A percentile compares a stretch with the other conserved stretches of the same genome.
Conservation (phyloP, 1,140 invertebrate species). For the Microplitis demolitor region DNA sequence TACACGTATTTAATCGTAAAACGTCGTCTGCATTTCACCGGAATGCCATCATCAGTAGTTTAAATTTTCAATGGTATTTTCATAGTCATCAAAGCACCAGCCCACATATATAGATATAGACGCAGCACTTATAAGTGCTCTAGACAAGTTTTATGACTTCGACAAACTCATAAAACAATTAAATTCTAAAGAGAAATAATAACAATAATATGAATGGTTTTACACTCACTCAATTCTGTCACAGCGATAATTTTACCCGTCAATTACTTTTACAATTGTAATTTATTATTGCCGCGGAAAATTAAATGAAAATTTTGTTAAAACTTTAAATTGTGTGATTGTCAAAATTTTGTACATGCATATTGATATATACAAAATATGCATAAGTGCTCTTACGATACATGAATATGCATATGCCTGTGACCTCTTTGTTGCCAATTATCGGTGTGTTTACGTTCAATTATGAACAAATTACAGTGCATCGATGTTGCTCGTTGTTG, state of each 20-base stretch:
- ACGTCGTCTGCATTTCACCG: too few species aligned
- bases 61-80: too few species aligned
- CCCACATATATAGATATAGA: too few species aligned
- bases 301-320: not conserved
- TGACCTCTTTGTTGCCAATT: conserved; percentile 35
- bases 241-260: not conserved
- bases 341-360: conserved; percentile 8
- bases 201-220: too few species aligned
- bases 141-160: too few species aligned
- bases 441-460: conserved; percentile 39
- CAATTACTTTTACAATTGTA: not conserved
- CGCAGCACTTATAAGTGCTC: too few species aligned
- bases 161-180: too few species aligned
- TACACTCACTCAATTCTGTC: too few species aligned
- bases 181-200: too few species aligned
- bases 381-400: not conserved
- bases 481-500: not conserved
- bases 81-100: too few species aligned
- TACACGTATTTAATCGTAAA: too few species aligned
- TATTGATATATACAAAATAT: conserved; percentile 11
- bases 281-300: not conserved
- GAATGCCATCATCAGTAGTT: too few species aligned
- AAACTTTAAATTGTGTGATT: not conserved
- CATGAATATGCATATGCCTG: conserved; percentile 22
- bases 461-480: conserved; percentile 36